Conservation (phyloP, 2,113 vertebrate species). For the Cromileptes altivelis region DNA sequence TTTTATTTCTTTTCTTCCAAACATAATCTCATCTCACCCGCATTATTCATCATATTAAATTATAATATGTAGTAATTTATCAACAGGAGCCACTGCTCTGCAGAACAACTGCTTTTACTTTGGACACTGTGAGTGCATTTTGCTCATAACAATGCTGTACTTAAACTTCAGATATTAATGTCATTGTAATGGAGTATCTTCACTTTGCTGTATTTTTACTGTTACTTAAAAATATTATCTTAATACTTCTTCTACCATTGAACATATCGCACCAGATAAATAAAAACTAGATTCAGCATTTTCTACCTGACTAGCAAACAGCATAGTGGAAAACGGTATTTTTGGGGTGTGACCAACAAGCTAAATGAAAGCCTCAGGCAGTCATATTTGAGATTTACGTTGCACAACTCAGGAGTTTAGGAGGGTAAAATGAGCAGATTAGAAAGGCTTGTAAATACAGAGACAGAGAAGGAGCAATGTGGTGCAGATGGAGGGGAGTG, state of each 20-base stretch:
- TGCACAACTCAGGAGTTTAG: slow-evolving; percentile 30
- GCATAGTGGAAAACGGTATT: slow-evolving; percentile 2
- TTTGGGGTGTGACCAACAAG: slow-evolving; percentile 41
- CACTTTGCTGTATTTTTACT: background rate
- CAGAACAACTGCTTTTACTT: background rate
- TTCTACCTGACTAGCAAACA: background rate
- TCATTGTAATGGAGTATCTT: background rate
- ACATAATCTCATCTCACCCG: no score
- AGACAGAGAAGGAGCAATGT: slow-evolving; percentile 36
- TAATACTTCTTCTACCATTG: background rate
- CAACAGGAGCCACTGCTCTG: background rate
- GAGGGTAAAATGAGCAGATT: slow-evolving; percentile 27
- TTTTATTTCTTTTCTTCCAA: no score
- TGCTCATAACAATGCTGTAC: background rate
- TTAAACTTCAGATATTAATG: background rate
- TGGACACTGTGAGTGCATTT: background rate
- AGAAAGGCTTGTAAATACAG: slow-evolving; percentile 12
- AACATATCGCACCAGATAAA: background rate
- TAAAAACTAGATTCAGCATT: background rate
- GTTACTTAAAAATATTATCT: background rate
- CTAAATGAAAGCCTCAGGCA: slow-evolving; percentile 38
- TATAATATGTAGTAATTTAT: background rate
- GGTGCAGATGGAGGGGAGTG: slow-evolving; percentile 58
- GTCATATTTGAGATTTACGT: slow-evolving; percentile 39
- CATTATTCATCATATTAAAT: no score